Evolutionary conservation across 2,888 invertebrate species (phyloP).

Genomic region (Pachydiplax longipennis): DNA sequence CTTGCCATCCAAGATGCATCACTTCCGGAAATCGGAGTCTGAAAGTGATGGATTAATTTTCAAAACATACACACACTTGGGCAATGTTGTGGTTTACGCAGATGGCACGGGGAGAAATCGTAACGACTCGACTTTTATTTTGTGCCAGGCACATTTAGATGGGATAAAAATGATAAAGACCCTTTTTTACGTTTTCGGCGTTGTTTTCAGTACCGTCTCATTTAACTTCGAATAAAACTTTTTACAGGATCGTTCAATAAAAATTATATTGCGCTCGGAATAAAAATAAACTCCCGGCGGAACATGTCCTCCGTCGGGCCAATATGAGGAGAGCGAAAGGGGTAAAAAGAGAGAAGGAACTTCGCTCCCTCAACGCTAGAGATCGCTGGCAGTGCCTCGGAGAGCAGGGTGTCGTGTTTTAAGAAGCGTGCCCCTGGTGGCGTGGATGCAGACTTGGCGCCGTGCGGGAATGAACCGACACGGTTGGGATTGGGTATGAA

Average conservation of each 20-base stretch:
- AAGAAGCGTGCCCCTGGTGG: not conserved
- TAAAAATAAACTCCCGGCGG: not conserved
- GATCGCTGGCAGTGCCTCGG: slow-evolving; percentile 36
- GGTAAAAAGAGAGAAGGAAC: not conserved
- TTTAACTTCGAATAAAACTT: slow-evolving; percentile 33
- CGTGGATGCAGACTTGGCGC: not conserved
- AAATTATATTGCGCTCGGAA: slow-evolving; percentile 13
- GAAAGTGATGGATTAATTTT: not conserved
- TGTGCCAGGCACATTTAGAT: not conserved
- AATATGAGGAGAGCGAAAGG: not conserved
- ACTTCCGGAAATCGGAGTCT: no score
- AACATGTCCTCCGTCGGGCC: not conserved
- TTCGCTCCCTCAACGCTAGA: slow-evolving; percentile 36
- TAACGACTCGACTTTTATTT: not conserved
- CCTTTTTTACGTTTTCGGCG: not conserved
- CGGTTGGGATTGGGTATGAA: slow-evolving; percentile 22
- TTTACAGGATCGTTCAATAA: slow-evolving; percentile 25
- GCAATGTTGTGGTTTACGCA: not conserved
- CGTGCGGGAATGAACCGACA: not conserved
- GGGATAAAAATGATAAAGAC: not conserved
- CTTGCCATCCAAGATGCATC: no score
- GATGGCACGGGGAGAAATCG: not conserved
- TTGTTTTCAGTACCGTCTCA: not conserved
- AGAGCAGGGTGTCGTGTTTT: not conserved
- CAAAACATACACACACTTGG: not conserved